phyloP scores from a whole-genome alignment of 2,888 invertebrate genomes.

The Sphaeridia pumilis region DNA sequence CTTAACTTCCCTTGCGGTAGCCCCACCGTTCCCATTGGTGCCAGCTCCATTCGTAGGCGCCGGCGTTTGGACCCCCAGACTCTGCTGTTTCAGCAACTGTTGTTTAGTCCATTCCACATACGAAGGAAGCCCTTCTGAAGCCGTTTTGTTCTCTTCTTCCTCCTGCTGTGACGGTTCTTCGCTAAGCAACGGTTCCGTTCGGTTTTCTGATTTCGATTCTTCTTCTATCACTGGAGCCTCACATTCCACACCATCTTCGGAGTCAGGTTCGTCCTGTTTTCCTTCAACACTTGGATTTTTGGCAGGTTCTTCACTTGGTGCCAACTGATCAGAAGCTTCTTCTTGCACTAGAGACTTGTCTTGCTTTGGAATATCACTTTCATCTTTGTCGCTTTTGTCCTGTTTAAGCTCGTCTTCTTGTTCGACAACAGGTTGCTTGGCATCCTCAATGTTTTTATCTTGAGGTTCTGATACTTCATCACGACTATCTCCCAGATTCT shows the following conservation, averaged over 20 bases:
- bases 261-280: neutral
- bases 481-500: no score
- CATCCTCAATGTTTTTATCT: no score
- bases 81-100: constrained; percentile 28
- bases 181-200: neutral
- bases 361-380: no score
- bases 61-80: constrained; percentile 14
- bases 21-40: neutral
- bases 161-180: neutral
- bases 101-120: constrained; percentile 35
- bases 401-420: no score
- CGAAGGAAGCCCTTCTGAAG: constrained; percentile 31
- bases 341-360: no score
- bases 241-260: no score
- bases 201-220: no score
- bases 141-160: neutral
- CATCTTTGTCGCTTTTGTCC: no score
- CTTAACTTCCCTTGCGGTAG: constrained; percentile 8
- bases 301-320: neutral
- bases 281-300: neutral
- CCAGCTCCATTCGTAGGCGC: constrained; percentile 14
- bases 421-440: no score
- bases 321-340: no score
- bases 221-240: no score
- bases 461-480: no score